These are phyloP conservation scores for Eubucco bourcierii DNA, from an alignment of 2,113 vertebrate species.

Conservation along the genomic window DNA sequence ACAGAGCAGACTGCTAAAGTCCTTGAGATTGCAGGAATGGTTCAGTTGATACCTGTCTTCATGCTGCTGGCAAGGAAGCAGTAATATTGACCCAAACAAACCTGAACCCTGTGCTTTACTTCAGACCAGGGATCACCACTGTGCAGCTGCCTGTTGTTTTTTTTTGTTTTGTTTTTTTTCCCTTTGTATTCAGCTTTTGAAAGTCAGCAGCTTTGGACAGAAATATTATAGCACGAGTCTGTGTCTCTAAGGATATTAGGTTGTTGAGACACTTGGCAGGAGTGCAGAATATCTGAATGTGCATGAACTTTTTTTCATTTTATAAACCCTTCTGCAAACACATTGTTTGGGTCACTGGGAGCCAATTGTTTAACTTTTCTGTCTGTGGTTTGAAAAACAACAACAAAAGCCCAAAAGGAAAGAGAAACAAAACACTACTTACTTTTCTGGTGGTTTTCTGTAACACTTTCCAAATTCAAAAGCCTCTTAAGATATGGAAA, in stretches of 20 bases:
- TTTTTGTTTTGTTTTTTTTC: background rate
- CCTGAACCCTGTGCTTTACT: background rate
- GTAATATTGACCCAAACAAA: background rate
- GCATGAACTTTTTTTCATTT: background rate
- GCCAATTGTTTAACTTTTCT: conserved; percentile 38
- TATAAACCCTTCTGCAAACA: conserved; percentile 11
- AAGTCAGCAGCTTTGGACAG: conserved; percentile 24
- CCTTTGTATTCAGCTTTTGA: background rate
- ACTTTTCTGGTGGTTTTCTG: background rate
- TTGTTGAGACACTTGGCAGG: conserved; percentile 14
- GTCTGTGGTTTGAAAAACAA: background rate
- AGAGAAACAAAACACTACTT: conserved; percentile 6
- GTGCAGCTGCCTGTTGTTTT: background rate
- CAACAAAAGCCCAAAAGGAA: background rate
- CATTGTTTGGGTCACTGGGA: conserved; percentile 12
- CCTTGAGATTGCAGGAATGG: background rate
- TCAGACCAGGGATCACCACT: background rate
- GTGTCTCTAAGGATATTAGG: background rate
- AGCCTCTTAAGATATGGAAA: conserved; percentile 25
- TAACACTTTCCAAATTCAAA: conserved; percentile 41
- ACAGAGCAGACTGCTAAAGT: background rate
- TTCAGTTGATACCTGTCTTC: background rate
- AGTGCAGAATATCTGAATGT: background rate
- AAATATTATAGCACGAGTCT: background rate
- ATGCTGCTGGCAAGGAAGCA: background rate